Conservation (phyloP, 2,888 invertebrate genomes). For the Acleris literana region DNA sequence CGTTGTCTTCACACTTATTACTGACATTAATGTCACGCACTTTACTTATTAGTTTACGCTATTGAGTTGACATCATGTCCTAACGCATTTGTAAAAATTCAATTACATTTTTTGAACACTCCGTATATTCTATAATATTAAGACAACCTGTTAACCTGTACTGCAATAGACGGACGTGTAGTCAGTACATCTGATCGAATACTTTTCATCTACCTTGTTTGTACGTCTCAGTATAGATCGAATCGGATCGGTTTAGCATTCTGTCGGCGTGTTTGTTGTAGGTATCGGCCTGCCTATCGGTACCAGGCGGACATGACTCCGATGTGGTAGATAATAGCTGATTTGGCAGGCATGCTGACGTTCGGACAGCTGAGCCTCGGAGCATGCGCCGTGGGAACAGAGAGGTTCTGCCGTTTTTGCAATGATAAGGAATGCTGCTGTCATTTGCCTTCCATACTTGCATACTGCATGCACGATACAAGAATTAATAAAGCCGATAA, state of each 20-base stretch:
- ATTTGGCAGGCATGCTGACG: conserved; percentile 20
- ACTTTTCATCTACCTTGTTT: background rate
- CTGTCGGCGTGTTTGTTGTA: conserved; percentile 39
- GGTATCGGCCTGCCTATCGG: conserved; percentile 13
- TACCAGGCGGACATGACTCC: conserved; percentile 19
- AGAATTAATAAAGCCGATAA: background rate
- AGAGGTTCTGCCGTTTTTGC: background rate
- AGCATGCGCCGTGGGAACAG: conserved; percentile 21
- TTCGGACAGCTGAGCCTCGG: background rate
- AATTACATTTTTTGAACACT: too few species aligned
- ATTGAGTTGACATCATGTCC: too few species aligned
- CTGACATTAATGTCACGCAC: too few species aligned
- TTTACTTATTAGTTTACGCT: too few species aligned
- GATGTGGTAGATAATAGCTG: conserved; percentile 20
- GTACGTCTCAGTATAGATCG: conserved; percentile 25
- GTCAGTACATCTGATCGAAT: too few species aligned
- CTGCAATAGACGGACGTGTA: background rate
- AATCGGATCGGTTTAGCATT: conserved; percentile 28
- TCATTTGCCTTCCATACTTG: background rate
- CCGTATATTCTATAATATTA: too few species aligned
- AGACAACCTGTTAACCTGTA: background rate
- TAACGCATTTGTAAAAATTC: too few species aligned
- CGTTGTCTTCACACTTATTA: too few species aligned
- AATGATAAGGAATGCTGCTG: conserved; percentile 1
- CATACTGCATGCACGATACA: background rate